A percentile compares a stretch with the other conserved stretches of the same genome.
These are phyloP conservation scores for Sylvilagus floridanus DNA, from an alignment of 2,797 vertebrate genomes.

Conservation along the genomic window DNA sequence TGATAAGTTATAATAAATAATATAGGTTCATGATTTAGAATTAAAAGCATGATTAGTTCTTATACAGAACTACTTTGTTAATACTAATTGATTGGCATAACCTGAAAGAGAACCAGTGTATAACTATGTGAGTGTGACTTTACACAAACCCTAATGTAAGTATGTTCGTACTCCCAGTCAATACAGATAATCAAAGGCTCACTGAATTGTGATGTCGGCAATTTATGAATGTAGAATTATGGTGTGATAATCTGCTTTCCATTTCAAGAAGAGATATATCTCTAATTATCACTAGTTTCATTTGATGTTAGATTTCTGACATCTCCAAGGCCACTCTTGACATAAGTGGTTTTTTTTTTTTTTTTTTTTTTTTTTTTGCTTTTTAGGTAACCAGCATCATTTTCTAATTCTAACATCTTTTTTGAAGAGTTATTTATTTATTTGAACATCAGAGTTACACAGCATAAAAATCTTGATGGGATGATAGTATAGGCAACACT, in stretches of 20 bases:
- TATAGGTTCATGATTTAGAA: background rate
- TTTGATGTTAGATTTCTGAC: background rate
- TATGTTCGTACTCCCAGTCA: background rate
- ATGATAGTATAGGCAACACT: background rate
- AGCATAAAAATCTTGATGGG: background rate
- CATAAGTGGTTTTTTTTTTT: too few species aligned
- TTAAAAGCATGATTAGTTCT: too few species aligned
- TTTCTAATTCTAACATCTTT: too few species aligned
- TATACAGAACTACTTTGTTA: background rate
- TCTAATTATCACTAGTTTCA: background rate
- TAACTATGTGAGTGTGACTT: background rate
- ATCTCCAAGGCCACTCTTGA: background rate
- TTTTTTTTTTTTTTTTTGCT: too few species aligned
- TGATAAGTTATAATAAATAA: background rate
- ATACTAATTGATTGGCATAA: constrained; percentile 7
- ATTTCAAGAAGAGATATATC: background rate
- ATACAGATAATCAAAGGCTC: background rate
- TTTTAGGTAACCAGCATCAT: too few species aligned
- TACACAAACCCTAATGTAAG: background rate
- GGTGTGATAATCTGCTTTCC: background rate
- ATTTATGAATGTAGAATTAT: background rate
- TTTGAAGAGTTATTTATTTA: background rate
- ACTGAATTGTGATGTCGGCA: background rate
- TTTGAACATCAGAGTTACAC: too few species aligned
- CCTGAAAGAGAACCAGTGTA: background rate